phyloP scores from a whole-genome alignment of 2,888 invertebrate species.

The Hirtodrosophila duncani region DNA sequence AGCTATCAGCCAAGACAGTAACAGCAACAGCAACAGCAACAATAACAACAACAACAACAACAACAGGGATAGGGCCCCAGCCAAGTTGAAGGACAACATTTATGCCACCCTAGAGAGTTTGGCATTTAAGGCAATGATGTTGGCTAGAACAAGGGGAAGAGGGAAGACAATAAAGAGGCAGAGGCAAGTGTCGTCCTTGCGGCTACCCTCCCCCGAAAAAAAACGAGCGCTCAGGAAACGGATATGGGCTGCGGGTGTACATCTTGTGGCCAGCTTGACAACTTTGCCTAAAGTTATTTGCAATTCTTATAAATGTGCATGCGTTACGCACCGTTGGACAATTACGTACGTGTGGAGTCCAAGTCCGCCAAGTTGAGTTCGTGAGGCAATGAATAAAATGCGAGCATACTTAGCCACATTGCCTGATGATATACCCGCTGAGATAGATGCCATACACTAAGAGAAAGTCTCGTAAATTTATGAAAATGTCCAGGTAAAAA shows the following conservation, averaged over 20 bases:
- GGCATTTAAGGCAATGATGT: too few relatives aligned
- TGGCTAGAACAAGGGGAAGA: conserved; percentile 37
- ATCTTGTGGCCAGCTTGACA: conserved; percentile 51
- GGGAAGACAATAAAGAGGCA: conserved; percentile 14
- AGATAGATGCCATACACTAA: too few relatives aligned
- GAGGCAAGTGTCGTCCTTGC: conserved; percentile 53
- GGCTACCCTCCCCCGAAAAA: conserved; percentile 17
- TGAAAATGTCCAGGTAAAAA: too few relatives aligned
- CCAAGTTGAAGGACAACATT: conserved; percentile 64
- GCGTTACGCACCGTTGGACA: conserved; percentile 72
- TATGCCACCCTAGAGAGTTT: conserved; percentile 70
- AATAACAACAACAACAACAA: conserved; percentile 13
- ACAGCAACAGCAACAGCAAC: not conserved
- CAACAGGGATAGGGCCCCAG: conserved; percentile 21
- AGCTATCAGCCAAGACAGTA: conserved; percentile 36
- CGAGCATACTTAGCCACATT: conserved; percentile 46
- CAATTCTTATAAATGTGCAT: conserved; percentile 73
- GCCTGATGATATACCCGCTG: conserved; percentile 44
- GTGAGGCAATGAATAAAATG: conserved; percentile 59
- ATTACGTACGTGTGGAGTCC: conserved; percentile 25
- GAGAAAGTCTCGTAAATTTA: too few relatives aligned
- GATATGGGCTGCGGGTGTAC: conserved; percentile 8
- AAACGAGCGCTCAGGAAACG: conserved; percentile 11
- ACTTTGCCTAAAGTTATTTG: conserved; percentile 69
- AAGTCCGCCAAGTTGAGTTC: not conserved